A percentile compares a stretch with the other conserved stretches of the same genome.
Evolutionary conservation across 1,140 invertebrate species (phyloP).

Genomic region (Tetramorium simillimum): DNA sequence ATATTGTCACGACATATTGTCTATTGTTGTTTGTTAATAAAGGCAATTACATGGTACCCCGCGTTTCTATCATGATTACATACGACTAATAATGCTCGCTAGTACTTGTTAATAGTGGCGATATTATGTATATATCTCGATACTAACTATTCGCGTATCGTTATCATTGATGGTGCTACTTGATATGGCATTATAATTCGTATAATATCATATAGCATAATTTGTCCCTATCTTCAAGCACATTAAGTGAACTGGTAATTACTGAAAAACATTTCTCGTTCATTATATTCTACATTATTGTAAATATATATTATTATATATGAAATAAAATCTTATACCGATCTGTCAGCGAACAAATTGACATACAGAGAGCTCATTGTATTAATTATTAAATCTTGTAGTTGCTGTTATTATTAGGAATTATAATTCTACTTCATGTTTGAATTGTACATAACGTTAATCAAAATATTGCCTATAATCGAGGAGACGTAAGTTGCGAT

Average conservation of each 20-base stretch:
- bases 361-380: not conserved
- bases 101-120: constrained; percentile 27
- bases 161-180: constrained; percentile 23
- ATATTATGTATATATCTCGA: constrained; percentile 14
- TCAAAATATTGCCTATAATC: not conserved
- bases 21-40: constrained; percentile 54
- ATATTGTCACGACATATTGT: constrained; percentile 3
- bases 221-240: not conserved
- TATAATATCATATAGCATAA: not conserved
- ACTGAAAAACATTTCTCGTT: constrained; percentile 5
- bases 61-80: constrained; percentile 39
- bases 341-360: too few species aligned
- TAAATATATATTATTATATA: not conserved
- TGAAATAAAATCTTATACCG: not conserved
- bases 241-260: not conserved
- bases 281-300: not conserved
- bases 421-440: not conserved
- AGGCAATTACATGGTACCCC: constrained; percentile 34
- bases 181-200: not conserved
- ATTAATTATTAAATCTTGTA: not conserved
- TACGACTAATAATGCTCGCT: constrained; percentile 33
- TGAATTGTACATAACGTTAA: not conserved
- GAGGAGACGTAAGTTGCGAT: not conserved
- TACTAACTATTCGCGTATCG: not conserved
- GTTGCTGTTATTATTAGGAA: not conserved